Conservation (phyloP, 2,888 invertebrate species). For the Caenorhabditis japonica region DNA sequence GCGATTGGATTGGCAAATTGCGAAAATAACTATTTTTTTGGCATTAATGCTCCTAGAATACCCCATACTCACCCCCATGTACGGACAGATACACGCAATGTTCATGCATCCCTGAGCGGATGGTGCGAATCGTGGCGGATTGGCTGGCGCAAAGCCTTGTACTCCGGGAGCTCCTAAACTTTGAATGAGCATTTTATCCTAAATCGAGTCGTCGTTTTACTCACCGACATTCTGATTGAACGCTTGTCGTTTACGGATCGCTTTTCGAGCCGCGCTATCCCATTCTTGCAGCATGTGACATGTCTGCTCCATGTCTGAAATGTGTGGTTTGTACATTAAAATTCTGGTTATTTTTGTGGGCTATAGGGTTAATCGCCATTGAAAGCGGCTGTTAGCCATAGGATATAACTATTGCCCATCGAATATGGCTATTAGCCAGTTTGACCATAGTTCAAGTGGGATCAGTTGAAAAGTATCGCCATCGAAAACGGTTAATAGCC, state of each 20-base stretch:
- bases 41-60: no score
- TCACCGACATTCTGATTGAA: slow-evolving; percentile 57
- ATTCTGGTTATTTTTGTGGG: no score
- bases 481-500: no score
- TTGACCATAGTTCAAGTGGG: no score
- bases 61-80: slow-evolving; percentile 67
- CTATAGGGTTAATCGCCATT: no score
- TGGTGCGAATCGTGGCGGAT: slow-evolving; percentile 69
- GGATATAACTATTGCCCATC: no score
- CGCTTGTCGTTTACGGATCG: slow-evolving; percentile 61
- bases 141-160: slow-evolving; percentile 64
- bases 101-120: slow-evolving; percentile 72
- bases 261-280: slow-evolving; percentile 64
- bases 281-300: slow-evolving; percentile 68
- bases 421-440: no score
- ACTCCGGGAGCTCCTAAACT: slow-evolving; percentile 58
- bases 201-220: slow-evolving; percentile 8
- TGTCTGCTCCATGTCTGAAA: slow-evolving; percentile 60
- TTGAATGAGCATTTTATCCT: not conserved
- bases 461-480: no score
- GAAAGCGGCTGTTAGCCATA: no score
- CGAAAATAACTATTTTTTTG: no score
- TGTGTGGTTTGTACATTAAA: no score
- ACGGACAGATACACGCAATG: slow-evolving; percentile 71
- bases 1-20: no score